Evolutionary conservation across 2,797 vertebrate genomes (phyloP).

Genomic region (Muscicapa striata): DNA sequence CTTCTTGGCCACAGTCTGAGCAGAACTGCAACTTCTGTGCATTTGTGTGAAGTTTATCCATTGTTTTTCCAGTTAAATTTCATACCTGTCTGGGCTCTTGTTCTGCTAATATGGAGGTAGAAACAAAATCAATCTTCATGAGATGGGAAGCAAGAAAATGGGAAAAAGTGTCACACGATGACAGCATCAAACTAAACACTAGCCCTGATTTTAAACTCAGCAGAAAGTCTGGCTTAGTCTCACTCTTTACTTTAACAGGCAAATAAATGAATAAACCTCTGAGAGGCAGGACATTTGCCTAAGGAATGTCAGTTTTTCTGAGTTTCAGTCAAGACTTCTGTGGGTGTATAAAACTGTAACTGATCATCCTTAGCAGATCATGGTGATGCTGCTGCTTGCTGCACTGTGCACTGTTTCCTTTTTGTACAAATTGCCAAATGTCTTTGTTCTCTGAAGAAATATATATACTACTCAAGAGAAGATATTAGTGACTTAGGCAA

Average conservation of each 20-base stretch:
- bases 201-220: not conserved
- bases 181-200: not conserved
- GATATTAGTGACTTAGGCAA: slow-evolving; percentile 59
- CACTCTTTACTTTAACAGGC: not conserved
- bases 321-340: not conserved
- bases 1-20: not conserved
- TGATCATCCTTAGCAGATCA: not conserved
- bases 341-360: not conserved
- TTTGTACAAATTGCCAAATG: not conserved
- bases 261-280: not conserved
- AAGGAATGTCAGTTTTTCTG: not conserved
- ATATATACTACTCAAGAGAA: slow-evolving; percentile 26
- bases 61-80: not conserved
- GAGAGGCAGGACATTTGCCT: not conserved
- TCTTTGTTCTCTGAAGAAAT: not conserved
- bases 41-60: not conserved
- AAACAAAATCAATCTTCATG: not conserved
- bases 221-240: not conserved
- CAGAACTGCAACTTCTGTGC: not conserved
- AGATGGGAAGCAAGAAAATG: not conserved
- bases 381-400: not conserved
- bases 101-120: not conserved
- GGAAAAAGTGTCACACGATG: not conserved
- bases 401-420: not conserved
- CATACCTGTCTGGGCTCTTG: not conserved